Percentiles rank a stretch among this genome's conserved stretches.
Conservation (phyloP, 2,113 vertebrate species). For the Nibea coibor region DNA sequence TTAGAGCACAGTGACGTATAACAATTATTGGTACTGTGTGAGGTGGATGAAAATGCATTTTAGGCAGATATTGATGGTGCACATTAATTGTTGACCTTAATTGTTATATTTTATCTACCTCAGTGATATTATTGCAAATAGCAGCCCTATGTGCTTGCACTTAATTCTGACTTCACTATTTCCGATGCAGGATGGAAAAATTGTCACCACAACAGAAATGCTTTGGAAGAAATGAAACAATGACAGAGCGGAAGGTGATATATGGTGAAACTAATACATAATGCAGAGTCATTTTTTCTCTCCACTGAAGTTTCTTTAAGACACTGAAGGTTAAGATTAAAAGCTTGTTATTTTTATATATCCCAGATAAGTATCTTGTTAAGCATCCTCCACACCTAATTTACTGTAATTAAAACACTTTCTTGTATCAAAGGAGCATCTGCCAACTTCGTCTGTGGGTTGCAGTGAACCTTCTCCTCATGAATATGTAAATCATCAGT, state of each 20-base stretch:
- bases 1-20: neutral
- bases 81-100: neutral
- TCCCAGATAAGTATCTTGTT: slow-evolving; percentile 47
- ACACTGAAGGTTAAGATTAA: slow-evolving; percentile 41
- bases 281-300: slow-evolving; percentile 27
- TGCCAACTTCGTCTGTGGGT: slow-evolving; percentile 61
- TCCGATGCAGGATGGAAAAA: slow-evolving; percentile 1
- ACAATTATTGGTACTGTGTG: neutral
- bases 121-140: neutral
- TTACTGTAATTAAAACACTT: slow-evolving; percentile 67
- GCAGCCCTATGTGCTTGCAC: neutral
- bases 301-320: slow-evolving; percentile 23
- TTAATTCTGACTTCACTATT: neutral
- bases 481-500: slow-evolving; percentile 71
- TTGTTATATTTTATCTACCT: neutral
- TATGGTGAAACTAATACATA: neutral
- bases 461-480: slow-evolving; percentile 61
- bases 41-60: neutral
- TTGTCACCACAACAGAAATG: neutral
- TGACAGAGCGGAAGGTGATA: slow-evolving; percentile 14
- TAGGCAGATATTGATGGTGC: neutral
- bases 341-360: slow-evolving; percentile 30
- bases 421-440: slow-evolving; percentile 69
- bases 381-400: slow-evolving; percentile 51
- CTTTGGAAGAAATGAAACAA: slow-evolving; percentile 6